A percentile compares a stretch with the other conserved stretches of the same genome.
These are phyloP conservation scores for Drosophila helvetica DNA, from an alignment of 2,888 invertebrate genomes.

Conservation along the genomic window DNA sequence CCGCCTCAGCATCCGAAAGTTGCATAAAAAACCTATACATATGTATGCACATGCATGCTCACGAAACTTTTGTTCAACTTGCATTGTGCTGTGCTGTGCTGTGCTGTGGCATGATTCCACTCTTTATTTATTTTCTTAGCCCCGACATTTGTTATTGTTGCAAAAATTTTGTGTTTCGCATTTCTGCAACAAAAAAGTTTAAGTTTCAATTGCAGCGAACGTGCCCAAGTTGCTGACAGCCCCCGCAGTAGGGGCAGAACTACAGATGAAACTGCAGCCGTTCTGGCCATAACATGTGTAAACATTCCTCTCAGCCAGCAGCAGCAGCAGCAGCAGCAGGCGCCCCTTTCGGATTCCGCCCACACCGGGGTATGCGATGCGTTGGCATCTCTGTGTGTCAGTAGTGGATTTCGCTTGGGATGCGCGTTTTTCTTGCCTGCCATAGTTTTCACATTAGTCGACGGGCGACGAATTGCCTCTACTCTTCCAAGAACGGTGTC, in stretches of 20 bases:
- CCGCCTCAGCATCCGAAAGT: constrained; percentile 45
- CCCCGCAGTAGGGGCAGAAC: no score
- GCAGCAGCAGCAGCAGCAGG: no score
- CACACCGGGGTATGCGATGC: background rate
- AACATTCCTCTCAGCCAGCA: constrained; percentile 41
- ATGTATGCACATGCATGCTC: constrained; percentile 16
- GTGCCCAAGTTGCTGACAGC: constrained; percentile 70
- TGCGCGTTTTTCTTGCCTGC: constrained; percentile 40
- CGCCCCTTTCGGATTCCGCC: no score
- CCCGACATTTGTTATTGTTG: constrained; percentile 62
- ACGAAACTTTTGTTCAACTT: constrained; percentile 73
- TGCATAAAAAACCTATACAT: constrained; percentile 36
- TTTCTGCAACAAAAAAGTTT: constrained; percentile 40
- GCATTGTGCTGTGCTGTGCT: constrained; percentile 68
- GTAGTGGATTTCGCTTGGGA: constrained; percentile 61
- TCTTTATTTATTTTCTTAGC: constrained; percentile 39
- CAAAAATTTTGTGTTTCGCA: constrained; percentile 64
- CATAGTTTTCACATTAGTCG: constrained; percentile 1
- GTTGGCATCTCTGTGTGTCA: constrained; percentile 65
- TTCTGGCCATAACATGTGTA: constrained; percentile 73
- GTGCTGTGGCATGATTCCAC: constrained; percentile 49
- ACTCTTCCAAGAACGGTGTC: constrained; percentile 13
- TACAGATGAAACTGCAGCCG: constrained; percentile 40
- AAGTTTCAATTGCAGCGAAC: constrained; percentile 72
- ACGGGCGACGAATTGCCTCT: constrained; percentile 14